phyloP scores from a whole-genome alignment of 2,888 invertebrate species.

The Erebia palarica region DNA sequence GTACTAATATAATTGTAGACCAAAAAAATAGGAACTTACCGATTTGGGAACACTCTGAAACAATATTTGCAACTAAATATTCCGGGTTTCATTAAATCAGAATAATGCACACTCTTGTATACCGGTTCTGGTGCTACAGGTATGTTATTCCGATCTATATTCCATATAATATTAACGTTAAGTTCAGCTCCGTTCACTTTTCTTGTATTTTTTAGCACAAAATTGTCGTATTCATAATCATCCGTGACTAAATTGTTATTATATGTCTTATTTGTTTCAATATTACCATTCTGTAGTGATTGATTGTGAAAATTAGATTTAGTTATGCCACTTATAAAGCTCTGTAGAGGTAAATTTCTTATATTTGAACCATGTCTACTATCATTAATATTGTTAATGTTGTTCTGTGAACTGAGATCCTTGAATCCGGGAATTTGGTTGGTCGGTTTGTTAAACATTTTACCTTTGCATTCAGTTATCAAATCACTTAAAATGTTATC shows the following conservation, averaged over 20 bases:
- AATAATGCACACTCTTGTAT: constrained; percentile 25
- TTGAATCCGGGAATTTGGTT: not conserved
- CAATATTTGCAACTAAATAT: constrained; percentile 41
- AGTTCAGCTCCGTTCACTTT: not conserved
- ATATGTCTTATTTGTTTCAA: not conserved
- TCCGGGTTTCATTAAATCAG: constrained; percentile 25
- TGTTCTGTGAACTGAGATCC: not conserved
- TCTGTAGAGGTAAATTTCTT: not conserved
- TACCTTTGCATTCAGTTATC: constrained; percentile 20
- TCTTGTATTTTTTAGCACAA: not conserved
- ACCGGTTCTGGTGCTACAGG: not conserved
- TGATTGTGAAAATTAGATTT: not conserved
- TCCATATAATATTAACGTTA: not conserved
- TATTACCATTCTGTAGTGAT: not conserved
- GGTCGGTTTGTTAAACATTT: constrained; percentile 15
- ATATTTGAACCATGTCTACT: not conserved
- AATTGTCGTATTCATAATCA: constrained; percentile 14
- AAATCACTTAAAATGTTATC: constrained; percentile 13
- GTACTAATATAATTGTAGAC: not conserved
- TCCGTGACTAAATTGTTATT: not conserved
- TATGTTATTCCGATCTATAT: not conserved
- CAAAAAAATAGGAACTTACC: constrained; percentile 32
- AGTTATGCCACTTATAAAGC: not conserved
- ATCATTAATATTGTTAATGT: not conserved
- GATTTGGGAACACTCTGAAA: constrained; percentile 29